Conservation (phyloP, 2,888 invertebrate genomes). For the Drosophila suboccidentalis region DNA sequence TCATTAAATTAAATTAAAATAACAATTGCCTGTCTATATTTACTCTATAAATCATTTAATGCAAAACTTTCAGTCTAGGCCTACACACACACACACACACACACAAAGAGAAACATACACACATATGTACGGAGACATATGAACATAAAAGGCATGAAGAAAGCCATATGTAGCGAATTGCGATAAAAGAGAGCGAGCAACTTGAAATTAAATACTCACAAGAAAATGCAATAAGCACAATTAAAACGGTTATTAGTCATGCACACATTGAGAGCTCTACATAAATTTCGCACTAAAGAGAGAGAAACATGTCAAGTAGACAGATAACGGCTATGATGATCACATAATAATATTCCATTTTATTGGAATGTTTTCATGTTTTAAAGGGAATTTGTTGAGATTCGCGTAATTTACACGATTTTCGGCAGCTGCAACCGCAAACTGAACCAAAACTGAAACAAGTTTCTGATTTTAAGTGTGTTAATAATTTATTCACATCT, state of each 20-base stretch:
- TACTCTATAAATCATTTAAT: slow-evolving; percentile 18
- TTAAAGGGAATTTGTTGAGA: slow-evolving; percentile 31
- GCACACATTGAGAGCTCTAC: slow-evolving; percentile 2
- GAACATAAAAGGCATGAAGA: slow-evolving; percentile 22
- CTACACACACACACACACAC: neutral
- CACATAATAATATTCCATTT: slow-evolving; percentile 31
- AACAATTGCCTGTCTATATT: slow-evolving; percentile 21
- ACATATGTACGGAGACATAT: neutral
- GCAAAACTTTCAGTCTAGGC: slow-evolving; percentile 17
- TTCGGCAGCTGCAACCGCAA: slow-evolving; percentile 8
- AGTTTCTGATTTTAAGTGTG: slow-evolving; percentile 45
- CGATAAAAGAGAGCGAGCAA: slow-evolving; percentile 32
- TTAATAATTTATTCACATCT: slow-evolving; percentile 49
- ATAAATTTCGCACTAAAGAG: slow-evolving; percentile 1
- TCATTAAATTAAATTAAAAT: slow-evolving; percentile 29
- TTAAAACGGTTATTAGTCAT: slow-evolving; percentile 62
- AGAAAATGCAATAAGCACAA: slow-evolving; percentile 40
- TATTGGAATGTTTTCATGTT: slow-evolving; percentile 13
- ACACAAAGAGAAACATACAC: neutral
- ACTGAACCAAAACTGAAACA: slow-evolving; percentile 32
- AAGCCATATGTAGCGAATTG: slow-evolving; percentile 40
- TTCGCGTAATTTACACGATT: slow-evolving; percentile 39
- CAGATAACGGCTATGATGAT: slow-evolving; percentile 23
- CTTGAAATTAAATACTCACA: slow-evolving; percentile 10
- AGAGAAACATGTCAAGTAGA: slow-evolving; percentile 7